Percentiles rank a stretch among this genome's conserved stretches.
phyloP scores from a whole-genome alignment of 1,140 invertebrate species.

The Polyergus mexicanus region DNA sequence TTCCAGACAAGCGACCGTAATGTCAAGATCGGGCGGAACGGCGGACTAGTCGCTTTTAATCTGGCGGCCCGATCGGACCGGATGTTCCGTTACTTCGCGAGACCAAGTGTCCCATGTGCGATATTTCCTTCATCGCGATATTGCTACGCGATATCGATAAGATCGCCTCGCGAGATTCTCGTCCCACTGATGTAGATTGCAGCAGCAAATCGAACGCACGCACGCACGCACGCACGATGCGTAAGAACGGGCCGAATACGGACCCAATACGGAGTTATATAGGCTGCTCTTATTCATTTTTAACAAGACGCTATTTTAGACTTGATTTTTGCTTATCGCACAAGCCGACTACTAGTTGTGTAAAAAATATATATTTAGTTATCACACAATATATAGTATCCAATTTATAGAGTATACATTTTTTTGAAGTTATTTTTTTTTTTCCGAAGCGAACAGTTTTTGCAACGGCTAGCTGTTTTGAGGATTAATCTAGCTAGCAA shows the following conservation, averaged over 20 bases:
- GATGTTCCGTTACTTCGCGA: conserved; percentile 49
- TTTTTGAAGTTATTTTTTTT: neutral
- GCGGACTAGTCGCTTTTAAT: conserved; percentile 1
- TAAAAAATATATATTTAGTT: neutral
- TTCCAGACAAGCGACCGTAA: conserved; percentile 20
- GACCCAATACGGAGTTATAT: conserved; percentile 76
- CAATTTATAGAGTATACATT: neutral
- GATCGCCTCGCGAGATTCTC: conserved; percentile 54
- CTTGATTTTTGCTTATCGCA: neutral
- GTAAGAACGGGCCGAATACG: conserved; percentile 66
- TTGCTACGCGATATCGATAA: conserved; percentile 48
- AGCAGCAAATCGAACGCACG: conserved; percentile 26
- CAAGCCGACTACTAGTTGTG: neutral
- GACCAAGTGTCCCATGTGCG: conserved; percentile 22
- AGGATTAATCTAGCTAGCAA: conserved; percentile 24
- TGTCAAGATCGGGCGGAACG: conserved; percentile 46
- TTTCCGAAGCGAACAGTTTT: neutral
- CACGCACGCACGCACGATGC: neutral
- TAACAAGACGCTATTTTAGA: neutral
- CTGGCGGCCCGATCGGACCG: conserved; percentile 20
- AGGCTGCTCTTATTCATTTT: conserved; percentile 37
- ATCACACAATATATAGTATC: neutral
- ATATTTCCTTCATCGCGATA: conserved; percentile 35
- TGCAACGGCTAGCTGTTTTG: conserved; percentile 18
- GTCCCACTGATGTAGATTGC: neutral